These are phyloP conservation scores for Agonopterix heracliana DNA, from an alignment of 2,888 invertebrate genomes.

Conservation along the genomic window DNA sequence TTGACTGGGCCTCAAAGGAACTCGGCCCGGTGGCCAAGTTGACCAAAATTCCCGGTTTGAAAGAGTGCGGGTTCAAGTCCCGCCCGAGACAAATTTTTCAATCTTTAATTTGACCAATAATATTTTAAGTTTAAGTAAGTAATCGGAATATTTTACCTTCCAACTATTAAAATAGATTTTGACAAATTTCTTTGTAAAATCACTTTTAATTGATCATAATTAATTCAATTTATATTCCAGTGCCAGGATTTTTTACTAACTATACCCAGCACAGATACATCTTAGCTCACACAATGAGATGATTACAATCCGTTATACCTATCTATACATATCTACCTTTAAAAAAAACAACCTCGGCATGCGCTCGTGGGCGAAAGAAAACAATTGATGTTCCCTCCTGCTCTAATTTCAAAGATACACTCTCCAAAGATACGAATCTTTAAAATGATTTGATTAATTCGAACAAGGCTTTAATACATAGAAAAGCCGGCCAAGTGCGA, in stretches of 20 bases:
- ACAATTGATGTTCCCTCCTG: slow-evolving; percentile 68
- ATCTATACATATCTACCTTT: slow-evolving; percentile 47
- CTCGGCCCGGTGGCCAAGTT: too few relatives aligned
- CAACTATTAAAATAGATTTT: too few relatives aligned
- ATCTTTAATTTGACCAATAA: too few relatives aligned
- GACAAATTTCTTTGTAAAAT: too few relatives aligned
- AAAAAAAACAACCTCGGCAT: slow-evolving; percentile 57
- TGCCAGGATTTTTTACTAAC: slow-evolving; percentile 31
- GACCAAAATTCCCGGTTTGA: too few relatives aligned
- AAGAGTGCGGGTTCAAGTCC: too few relatives aligned
- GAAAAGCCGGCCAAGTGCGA: slow-evolving; percentile 25
- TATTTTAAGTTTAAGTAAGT: too few relatives aligned
- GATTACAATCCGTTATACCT: slow-evolving; percentile 74
- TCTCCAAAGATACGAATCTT: slow-evolving; percentile 54
- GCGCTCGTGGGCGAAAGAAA: slow-evolving; percentile 70
- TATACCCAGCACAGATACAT: slow-evolving; percentile 45
- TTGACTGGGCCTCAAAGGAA: too few relatives aligned
- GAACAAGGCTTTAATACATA: slow-evolving; percentile 59
- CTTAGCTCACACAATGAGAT: slow-evolving; percentile 72
- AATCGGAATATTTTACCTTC: too few relatives aligned
- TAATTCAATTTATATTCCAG: neutral
- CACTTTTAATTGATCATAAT: too few relatives aligned
- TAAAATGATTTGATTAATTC: slow-evolving; percentile 73
- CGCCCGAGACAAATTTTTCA: too few relatives aligned
- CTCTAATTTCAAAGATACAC: slow-evolving; percentile 69